Conservation (phyloP, 2,113 vertebrate species). For the Tragelaphus scriptus region DNA sequence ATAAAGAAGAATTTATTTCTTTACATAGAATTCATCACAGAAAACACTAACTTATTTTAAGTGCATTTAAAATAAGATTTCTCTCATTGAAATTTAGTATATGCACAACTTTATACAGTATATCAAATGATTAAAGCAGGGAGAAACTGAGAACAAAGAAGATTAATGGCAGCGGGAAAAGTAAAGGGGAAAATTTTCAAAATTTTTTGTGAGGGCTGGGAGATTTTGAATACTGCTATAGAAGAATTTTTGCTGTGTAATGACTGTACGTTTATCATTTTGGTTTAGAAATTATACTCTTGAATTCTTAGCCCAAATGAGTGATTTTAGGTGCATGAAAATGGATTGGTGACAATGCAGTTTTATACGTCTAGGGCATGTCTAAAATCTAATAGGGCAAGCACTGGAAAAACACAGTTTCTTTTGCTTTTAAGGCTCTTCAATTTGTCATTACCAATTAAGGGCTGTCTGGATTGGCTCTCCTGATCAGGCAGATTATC, state of each 20-base stretch:
- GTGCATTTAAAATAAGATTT: constrained; percentile 18
- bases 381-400: constrained; percentile 20
- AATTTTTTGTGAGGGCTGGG: not conserved
- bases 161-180: not conserved
- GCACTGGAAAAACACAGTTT: not conserved
- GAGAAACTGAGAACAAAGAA: constrained; percentile 16
- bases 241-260: not conserved
- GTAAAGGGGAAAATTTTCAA: not conserved
- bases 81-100: not conserved
- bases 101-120: not conserved
- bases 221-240: not conserved
- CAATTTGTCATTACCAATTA: constrained; percentile 33
- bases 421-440: constrained; percentile 39
- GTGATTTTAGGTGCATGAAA: not conserved
- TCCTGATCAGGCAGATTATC: constrained; percentile 10
- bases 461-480: not conserved
- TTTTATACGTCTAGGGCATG: constrained; percentile 9
- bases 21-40: not conserved
- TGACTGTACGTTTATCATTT: not conserved
- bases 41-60: constrained; percentile 25
- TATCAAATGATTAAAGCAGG: constrained; percentile 1
- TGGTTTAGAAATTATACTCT: not conserved
- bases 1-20: constrained; percentile 24
- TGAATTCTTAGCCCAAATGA: constrained; percentile 24
- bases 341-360: not conserved